Conservation (phyloP, 2,797 vertebrate species). For the Chlorospingus flavigularis region DNA sequence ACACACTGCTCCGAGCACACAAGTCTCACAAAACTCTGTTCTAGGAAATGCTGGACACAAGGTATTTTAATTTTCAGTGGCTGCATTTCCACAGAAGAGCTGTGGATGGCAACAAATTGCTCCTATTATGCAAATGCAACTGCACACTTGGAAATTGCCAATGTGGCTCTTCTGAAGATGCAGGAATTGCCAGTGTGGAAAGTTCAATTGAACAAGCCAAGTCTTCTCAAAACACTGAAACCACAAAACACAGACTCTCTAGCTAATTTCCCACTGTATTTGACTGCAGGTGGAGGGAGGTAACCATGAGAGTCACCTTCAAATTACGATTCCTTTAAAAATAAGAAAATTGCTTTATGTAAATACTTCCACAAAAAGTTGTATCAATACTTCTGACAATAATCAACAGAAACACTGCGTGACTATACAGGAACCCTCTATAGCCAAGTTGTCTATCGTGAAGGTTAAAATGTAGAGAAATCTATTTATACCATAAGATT, state of each 20-base stretch:
- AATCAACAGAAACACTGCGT: background rate
- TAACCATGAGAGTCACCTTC: background rate
- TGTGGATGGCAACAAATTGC: conserved; percentile 67
- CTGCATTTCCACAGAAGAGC: conserved; percentile 59
- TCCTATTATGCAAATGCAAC: conserved; percentile 56
- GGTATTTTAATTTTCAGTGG: background rate
- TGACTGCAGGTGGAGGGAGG: background rate
- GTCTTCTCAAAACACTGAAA: conserved; percentile 4
- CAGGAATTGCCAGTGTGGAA: background rate
- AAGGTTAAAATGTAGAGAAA: background rate
- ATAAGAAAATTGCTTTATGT: background rate
- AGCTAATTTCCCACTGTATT: background rate
- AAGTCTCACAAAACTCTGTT: background rate
- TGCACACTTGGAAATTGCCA: conserved; percentile 49
- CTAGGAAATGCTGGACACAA: background rate
- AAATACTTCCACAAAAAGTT: background rate
- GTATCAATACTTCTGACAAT: background rate
- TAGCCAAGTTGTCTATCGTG: background rate
- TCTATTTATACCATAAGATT: background rate
- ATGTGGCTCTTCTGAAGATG: conserved; percentile 37
- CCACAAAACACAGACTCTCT: background rate
- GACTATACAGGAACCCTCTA: background rate
- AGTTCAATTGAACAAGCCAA: conserved; percentile 44
- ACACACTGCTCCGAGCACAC: fast-evolving
- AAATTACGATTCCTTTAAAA: background rate